phyloP scores from a whole-genome alignment of 2,113 vertebrate genomes.

The Lophotis ruficrista region DNA sequence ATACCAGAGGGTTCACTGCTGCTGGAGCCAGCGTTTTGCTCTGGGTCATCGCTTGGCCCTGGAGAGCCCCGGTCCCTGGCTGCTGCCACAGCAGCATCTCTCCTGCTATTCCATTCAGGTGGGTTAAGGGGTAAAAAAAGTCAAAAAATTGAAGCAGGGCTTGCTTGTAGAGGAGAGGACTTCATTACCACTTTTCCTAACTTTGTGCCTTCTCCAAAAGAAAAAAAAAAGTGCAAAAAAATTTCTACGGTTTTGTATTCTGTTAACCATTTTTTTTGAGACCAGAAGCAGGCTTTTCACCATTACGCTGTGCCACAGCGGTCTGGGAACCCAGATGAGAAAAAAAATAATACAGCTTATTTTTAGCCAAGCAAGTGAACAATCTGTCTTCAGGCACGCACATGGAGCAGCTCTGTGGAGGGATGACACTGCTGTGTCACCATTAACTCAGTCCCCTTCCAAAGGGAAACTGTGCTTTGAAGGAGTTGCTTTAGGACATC shows the following conservation, averaged over 20 bases:
- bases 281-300: neutral
- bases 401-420: accelerated
- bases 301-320: neutral
- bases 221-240: neutral
- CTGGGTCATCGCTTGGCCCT: neutral
- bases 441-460: neutral
- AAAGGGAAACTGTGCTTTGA: neutral
- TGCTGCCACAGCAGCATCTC: neutral
- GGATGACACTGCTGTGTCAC: accelerated
- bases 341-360: neutral
- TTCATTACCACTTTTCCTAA: neutral
- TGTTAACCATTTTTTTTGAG: neutral
- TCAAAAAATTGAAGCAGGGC: neutral
- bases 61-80: neutral
- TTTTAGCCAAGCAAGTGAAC: neutral
- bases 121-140: neutral
- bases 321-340: neutral
- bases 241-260: neutral
- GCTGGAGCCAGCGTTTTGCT: neutral
- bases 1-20: neutral
- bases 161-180: neutral
- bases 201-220: neutral
- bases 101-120: neutral
- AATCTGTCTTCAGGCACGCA: neutral
- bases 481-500: neutral